Evolutionary conservation across 2,797 vertebrate genomes (phyloP), one percentile per base, ranked within the genome.

Genomic region (Tenualosa ilisha): DNA sequence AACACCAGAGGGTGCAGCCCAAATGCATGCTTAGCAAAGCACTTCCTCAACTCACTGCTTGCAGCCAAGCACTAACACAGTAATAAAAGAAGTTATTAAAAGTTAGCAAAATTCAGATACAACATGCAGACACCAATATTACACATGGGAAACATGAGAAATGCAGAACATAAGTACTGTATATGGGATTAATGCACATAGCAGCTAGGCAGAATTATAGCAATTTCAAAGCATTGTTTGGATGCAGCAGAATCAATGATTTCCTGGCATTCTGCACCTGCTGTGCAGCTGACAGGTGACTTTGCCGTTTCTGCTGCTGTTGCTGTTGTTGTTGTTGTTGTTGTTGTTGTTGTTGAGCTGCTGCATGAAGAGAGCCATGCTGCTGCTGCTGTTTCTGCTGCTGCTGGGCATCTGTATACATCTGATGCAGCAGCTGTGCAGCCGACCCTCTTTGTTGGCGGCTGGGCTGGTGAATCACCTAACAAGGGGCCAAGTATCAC

Each of bases 381-480:
- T 82, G 68, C 84, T 85, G 84, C 56, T 63, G 59, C 22, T 63
- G 22, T 91, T 96, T 95, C 59, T 96, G 96, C 72, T 79, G 96
- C 90, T 96, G 96, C 91, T 96, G 96, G 59, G 96, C 95, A 17
- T 95, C 96, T 7, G 96, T 95, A 0, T 96, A 96, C 96, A 96
- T 96, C 90, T 96, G 96, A 92, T 96, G 96, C 59, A 96, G 95
- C 89, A 96, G 96, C 89, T 96, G 96, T 79, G 95, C 95, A 51
- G 96, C 95, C 22, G 95, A 95, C 90, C 96, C 96, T 84, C 95
- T 92, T 81, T 95, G 96, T 12, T 95, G 95, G 84, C 96, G 96
- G 92, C 96, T 91, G 24, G 95, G 94, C 92, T 96, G 96, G 75
- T 96, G 96, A 90, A 96, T 96, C 86, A 96, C 96, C 96, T 96